Conservation (phyloP, 1,140 invertebrate genomes). For the Drosophila tristis region DNA sequence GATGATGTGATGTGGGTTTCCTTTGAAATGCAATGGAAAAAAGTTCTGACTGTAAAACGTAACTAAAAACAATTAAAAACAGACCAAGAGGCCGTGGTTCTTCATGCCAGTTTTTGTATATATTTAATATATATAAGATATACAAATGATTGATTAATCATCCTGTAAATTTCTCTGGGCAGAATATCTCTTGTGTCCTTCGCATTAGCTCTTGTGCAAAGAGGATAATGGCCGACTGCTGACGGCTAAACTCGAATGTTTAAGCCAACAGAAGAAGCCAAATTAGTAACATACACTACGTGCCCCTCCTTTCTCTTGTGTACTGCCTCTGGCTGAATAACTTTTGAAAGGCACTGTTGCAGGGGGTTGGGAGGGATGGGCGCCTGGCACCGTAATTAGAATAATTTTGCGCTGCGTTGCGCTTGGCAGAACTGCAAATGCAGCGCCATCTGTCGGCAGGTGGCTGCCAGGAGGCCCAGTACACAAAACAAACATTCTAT, state of each 20-base stretch:
- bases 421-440: slow-evolving; percentile 59
- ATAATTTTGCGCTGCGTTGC: slow-evolving; percentile 77
- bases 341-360: slow-evolving; percentile 39
- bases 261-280: slow-evolving; percentile 35
- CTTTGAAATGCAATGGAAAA: not conserved
- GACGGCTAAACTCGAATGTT: slow-evolving; percentile 35
- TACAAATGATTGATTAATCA: slow-evolving; percentile 2
- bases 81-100: not conserved
- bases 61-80: too few relatives aligned
- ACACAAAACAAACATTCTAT: slow-evolving; percentile 40
- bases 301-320: not conserved
- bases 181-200: not conserved
- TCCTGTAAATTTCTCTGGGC: not conserved
- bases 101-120: too few relatives aligned
- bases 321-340: slow-evolving; percentile 25
- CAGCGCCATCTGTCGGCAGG: slow-evolving; percentile 56
- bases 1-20: not conserved
- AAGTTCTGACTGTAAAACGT: not conserved
- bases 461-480: slow-evolving; percentile 19
- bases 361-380: slow-evolving; percentile 6
- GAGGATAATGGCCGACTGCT: slow-evolving; percentile 22
- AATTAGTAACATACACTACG: slow-evolving; percentile 40
- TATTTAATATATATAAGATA: too few relatives aligned
- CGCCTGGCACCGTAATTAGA: slow-evolving; percentile 61
- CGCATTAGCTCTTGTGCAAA: slow-evolving; percentile 32